Conservation (phyloP, 2,888 invertebrate genomes). For the Labia minor region DNA sequence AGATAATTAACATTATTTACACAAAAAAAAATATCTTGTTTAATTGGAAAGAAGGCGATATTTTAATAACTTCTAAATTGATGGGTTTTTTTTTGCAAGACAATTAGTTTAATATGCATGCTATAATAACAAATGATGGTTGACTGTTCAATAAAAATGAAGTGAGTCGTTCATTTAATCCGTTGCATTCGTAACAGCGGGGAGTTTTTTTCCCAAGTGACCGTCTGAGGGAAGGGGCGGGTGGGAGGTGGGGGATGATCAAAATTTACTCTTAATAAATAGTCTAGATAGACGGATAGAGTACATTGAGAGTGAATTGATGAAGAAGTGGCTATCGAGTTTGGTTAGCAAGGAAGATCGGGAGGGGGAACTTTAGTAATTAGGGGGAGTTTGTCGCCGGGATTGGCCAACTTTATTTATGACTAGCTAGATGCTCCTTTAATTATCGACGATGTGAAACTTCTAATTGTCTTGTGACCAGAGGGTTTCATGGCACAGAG, state of each 20-base stretch:
- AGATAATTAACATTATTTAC: too few relatives aligned
- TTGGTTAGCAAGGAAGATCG: not conserved
- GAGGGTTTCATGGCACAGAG: not conserved
- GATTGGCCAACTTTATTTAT: constrained; percentile 6
- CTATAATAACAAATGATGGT: not conserved
- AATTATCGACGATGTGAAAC: not conserved
- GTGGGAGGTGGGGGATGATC: too few relatives aligned
- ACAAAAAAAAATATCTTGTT: not conserved
- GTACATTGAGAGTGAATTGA: too few relatives aligned
- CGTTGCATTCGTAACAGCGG: not conserved
- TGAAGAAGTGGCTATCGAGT: too few relatives aligned
- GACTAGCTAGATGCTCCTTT: not conserved
- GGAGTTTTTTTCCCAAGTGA: not conserved
- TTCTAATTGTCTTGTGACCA: constrained; percentile 5
- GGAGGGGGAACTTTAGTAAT: not conserved
- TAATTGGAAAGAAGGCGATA: not conserved
- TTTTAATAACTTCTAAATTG: not conserved
- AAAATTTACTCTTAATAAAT: too few relatives aligned
- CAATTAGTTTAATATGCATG: not conserved
- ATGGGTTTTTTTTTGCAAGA: not conserved
- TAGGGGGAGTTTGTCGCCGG: not conserved
- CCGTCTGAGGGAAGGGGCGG: too few relatives aligned
- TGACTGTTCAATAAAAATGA: not conserved
- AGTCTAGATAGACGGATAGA: too few relatives aligned
- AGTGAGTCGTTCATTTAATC: not conserved